Conservation (phyloP, 2,797 vertebrate genomes). For the Heterohyrax brucei region DNA sequence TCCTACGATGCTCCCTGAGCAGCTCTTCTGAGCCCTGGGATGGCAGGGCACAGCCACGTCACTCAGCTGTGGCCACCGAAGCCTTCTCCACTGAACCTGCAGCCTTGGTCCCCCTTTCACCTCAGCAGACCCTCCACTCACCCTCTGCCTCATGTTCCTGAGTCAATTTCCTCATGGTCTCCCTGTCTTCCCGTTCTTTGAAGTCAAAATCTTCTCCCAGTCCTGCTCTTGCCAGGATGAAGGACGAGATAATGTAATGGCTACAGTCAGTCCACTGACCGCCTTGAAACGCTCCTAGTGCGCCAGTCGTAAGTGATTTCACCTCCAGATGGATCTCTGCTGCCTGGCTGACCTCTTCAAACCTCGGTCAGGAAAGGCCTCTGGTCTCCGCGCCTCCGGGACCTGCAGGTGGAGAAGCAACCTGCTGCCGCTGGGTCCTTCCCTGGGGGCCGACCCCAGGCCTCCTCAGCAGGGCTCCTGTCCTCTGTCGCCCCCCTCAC, state of each 20-base stretch:
- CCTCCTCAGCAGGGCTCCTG: neutral
- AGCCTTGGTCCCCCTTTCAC: neutral
- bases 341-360: neutral
- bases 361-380: neutral
- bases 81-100: neutral
- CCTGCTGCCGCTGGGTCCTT: neutral
- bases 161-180: constrained; percentile 19
- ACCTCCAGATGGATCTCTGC: constrained; percentile 1
- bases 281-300: neutral
- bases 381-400: neutral
- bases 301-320: neutral
- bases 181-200: neutral
- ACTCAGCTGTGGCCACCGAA: neutral
- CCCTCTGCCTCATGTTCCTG: neutral
- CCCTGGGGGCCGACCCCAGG: neutral
- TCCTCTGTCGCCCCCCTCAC: neutral
- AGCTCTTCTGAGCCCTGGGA: too few relatives aligned
- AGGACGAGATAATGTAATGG: neutral
- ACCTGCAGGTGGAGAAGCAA: neutral
- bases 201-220: neutral
- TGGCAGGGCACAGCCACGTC: neutral
- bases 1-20: too few relatives aligned
- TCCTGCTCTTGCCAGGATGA: neutral
- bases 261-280: neutral
- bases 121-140: neutral